Evolutionary conservation across 1,140 invertebrate genomes (phyloP).

Genomic region (Rhopalosiphum maidis): DNA sequence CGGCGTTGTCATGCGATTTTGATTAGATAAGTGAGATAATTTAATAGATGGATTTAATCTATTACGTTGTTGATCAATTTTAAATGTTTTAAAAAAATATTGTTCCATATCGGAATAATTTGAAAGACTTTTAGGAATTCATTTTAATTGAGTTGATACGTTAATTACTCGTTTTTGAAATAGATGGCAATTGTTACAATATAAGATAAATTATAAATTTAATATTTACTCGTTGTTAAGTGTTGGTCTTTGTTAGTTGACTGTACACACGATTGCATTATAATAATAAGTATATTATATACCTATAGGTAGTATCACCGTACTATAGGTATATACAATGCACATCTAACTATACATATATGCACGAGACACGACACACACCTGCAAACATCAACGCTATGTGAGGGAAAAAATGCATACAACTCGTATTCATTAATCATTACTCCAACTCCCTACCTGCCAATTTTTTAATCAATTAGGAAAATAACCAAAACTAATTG

Average conservation of each 20-base stretch:
- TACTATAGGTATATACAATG: background rate
- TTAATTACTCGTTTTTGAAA: background rate
- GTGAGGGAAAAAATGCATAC: background rate
- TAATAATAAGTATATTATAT: background rate
- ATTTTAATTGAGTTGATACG: too few species aligned
- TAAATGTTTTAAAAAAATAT: too few species aligned
- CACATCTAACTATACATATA: background rate
- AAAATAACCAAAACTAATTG: background rate
- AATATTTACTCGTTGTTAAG: background rate
- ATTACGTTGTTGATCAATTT: too few species aligned
- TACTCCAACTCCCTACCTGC: background rate
- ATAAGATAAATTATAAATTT: background rate
- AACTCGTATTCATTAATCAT: background rate
- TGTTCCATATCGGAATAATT: too few species aligned
- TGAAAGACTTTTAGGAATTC: too few species aligned
- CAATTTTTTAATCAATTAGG: background rate
- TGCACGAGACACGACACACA: background rate
- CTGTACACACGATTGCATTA: background rate
- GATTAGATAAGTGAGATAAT: too few species aligned
- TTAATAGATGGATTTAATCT: too few species aligned
- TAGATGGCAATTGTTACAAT: background rate
- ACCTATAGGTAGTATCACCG: background rate
- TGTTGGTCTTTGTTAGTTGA: background rate
- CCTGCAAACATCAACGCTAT: background rate
- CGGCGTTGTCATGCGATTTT: too few species aligned